Evolutionary conservation across 2,888 invertebrate genomes (phyloP).

Genomic region (Uloborus plumipes): DNA sequence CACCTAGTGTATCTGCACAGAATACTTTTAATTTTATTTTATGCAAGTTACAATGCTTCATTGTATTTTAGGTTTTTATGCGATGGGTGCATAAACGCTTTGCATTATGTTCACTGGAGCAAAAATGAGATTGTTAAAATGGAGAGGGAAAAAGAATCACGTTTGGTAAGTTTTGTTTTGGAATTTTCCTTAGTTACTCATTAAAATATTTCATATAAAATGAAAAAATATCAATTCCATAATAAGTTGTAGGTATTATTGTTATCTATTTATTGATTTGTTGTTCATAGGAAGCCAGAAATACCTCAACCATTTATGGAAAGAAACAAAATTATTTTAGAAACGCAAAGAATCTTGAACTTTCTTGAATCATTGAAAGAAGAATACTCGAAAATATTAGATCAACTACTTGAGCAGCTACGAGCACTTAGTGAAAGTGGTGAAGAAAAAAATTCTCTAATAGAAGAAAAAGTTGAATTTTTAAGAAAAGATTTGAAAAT

Average conservation of each 20-base stretch:
- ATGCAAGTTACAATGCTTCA: too few relatives aligned
- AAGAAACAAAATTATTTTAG: slow-evolving; percentile 23
- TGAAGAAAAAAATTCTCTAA: slow-evolving; percentile 31
- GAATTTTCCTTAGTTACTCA: not conserved
- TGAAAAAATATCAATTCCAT: not conserved
- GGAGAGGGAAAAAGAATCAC: slow-evolving; percentile 37
- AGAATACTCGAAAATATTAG: slow-evolving; percentile 35
- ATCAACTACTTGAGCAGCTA: slow-evolving; percentile 33
- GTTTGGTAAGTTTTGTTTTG: slow-evolving; percentile 21
- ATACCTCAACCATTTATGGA: slow-evolving; percentile 25
- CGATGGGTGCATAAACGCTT: not conserved
- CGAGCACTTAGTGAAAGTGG: slow-evolving; percentile 32
- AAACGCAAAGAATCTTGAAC: slow-evolving; percentile 27
- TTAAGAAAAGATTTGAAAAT: slow-evolving; percentile 21
- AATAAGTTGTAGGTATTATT: too few relatives aligned
- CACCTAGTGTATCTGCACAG: too few relatives aligned
- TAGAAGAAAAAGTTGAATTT: slow-evolving; percentile 32
- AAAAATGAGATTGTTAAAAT: slow-evolving; percentile 37
- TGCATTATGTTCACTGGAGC: slow-evolving; percentile 49
- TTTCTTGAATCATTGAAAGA: slow-evolving; percentile 25
- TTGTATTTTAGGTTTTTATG: not conserved
- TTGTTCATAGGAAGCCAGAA: slow-evolving; percentile 20
- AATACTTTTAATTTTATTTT: too few relatives aligned
- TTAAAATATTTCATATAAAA: not conserved
- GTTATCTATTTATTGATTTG: not conserved